Conservation (phyloP, 2,888 invertebrate genomes). For the Creontiades dilutus region DNA sequence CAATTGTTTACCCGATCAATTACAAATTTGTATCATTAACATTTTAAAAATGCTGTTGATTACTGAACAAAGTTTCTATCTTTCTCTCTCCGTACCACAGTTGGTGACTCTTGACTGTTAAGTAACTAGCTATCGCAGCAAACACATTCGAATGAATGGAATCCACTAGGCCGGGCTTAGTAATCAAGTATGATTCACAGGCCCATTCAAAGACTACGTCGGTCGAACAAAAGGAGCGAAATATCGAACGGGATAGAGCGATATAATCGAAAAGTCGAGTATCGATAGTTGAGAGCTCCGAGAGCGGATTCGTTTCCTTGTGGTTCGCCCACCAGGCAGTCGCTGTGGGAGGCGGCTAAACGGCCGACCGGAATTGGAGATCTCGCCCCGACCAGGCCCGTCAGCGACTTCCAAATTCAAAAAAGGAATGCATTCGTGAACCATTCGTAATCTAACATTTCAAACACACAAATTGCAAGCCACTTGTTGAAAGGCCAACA, state of each 20-base stretch:
- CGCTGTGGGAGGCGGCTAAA: conserved; percentile 16
- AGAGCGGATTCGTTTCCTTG: not conserved
- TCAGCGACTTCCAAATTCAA: not conserved
- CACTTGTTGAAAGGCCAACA: too few relatives aligned
- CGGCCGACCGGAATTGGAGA: not conserved
- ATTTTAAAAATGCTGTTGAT: too few relatives aligned
- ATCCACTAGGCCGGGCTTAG: not conserved
- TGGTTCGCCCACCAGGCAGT: not conserved
- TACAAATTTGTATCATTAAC: too few relatives aligned
- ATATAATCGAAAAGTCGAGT: not conserved
- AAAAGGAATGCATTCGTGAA: not conserved
- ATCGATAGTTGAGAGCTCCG: not conserved
- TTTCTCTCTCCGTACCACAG: too few relatives aligned
- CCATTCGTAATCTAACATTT: not conserved
- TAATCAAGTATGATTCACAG: conserved; percentile 35
- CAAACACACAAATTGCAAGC: too few relatives aligned
- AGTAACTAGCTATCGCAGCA: too few relatives aligned
- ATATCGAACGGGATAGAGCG: too few relatives aligned
- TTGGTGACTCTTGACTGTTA: too few relatives aligned
- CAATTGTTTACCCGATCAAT: too few relatives aligned
- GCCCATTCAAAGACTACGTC: conserved; percentile 8
- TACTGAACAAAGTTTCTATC: too few relatives aligned
- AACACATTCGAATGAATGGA: not conserved
- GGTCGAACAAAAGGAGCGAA: not conserved
- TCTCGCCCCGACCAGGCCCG: not conserved